Percentiles rank a stretch among this genome's conserved stretches.
These are phyloP conservation scores for Automeris io DNA, from an alignment of 2,888 invertebrate species.

Conservation along the genomic window DNA sequence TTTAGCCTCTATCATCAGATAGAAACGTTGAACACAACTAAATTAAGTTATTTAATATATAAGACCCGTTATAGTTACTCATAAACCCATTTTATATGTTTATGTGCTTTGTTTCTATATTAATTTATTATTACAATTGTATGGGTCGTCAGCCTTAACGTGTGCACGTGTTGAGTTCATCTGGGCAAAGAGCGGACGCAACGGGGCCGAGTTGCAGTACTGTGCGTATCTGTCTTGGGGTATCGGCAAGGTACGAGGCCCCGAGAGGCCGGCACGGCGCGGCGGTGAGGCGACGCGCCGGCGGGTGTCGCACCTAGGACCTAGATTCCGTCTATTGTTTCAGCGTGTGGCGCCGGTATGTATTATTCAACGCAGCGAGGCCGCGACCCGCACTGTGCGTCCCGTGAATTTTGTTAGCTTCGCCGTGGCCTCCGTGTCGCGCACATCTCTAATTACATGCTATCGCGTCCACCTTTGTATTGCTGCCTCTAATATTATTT, in stretches of 20 bases:
- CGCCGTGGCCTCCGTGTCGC: constrained; percentile 32
- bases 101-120: no score
- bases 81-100: no score
- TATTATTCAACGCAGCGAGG: constrained; percentile 58
- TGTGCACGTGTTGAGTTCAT: no score
- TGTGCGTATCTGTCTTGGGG: constrained; percentile 15
- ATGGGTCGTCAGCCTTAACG: no score
- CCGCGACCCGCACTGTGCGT: constrained; percentile 56
- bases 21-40: no score
- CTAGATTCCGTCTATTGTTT: constrained; percentile 53
- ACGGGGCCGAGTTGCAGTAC: neutral
- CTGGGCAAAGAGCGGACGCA: neutral
- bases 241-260: constrained; percentile 16
- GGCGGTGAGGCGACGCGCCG: no score
- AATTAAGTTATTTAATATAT: no score
- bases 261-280: constrained; percentile 15
- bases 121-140: no score
- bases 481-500: neutral
- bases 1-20: no score
- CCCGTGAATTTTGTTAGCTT: constrained; percentile 63
- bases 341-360: constrained; percentile 36
- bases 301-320: constrained; percentile 23
- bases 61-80: no score
- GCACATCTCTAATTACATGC: constrained; percentile 62
- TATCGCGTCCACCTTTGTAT: constrained; percentile 55